phyloP scores from a whole-genome alignment of 2,113 vertebrate genomes.

The Gallinago paraguaiae region DNA sequence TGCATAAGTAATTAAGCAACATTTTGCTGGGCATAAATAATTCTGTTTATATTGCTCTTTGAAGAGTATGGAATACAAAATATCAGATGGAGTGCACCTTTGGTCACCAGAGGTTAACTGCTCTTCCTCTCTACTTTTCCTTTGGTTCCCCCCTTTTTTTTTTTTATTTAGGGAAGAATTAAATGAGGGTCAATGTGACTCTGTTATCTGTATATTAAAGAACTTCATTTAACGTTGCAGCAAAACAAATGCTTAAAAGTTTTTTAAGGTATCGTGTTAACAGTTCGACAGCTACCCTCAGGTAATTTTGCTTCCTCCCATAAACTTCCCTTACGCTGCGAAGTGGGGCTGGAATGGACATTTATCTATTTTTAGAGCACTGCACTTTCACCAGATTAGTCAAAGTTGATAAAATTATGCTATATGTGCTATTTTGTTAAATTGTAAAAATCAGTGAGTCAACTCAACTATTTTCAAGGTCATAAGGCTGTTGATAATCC shows the following conservation, averaged over 20 bases:
- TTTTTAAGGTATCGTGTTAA: rapidly evolving
- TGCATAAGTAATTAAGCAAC: constrained; percentile 99
- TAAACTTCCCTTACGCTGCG: not conserved
- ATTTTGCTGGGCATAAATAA: constrained; percentile 99
- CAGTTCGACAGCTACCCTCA: not conserved
- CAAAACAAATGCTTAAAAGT: not conserved
- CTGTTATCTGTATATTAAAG: not conserved
- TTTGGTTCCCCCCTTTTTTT: not conserved
- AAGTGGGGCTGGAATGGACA: not conserved
- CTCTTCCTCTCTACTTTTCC: constrained; percentile 68
- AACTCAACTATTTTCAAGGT: constrained; percentile 46
- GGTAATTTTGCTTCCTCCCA: not conserved
- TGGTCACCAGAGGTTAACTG: constrained; percentile 85
- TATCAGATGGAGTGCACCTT: constrained; percentile 76
- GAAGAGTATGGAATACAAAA: constrained; percentile 85
- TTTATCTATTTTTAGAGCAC: not conserved
- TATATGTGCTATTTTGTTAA: not conserved
- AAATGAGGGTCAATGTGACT: not conserved
- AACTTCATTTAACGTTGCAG: not conserved
- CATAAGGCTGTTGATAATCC: constrained; percentile 59
- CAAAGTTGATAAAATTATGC: constrained; percentile 3
- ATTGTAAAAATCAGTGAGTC: constrained; percentile 23
- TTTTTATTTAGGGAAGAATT: not conserved
- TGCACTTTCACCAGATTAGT: not conserved
- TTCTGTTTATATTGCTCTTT: constrained; percentile 97